A percentile compares a stretch with the other conserved stretches of the same genome.
Conservation (phyloP, 2,888 invertebrate species). For the Allophyes oxyacanthae region DNA sequence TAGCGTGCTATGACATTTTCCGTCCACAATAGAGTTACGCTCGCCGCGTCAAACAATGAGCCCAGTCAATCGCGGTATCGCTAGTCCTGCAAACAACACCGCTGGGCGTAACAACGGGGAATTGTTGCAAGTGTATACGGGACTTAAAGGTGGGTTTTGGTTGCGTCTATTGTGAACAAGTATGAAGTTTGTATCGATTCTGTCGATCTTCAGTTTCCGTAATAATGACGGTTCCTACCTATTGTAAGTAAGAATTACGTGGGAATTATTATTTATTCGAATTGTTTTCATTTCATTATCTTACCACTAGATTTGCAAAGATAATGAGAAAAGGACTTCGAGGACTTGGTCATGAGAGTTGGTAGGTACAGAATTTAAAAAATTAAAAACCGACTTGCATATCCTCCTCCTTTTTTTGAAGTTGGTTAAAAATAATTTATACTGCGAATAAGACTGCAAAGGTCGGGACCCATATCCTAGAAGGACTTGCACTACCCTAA, state of each 20-base stretch:
- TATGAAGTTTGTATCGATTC: constrained; percentile 62
- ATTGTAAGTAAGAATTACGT: background rate
- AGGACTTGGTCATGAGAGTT: too few species aligned
- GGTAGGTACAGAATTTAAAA: too few species aligned
- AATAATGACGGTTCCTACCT: constrained; percentile 35
- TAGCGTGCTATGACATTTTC: constrained; percentile 65
- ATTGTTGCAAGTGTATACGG: constrained; percentile 64
- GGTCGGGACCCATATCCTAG: too few species aligned
- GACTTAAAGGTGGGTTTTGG: constrained; percentile 62
- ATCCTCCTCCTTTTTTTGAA: too few species aligned
- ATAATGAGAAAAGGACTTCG: too few species aligned
- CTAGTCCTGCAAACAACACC: constrained; percentile 68
- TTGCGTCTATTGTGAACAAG: constrained; percentile 56
- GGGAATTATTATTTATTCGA: background rate
- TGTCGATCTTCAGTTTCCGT: constrained; percentile 60
- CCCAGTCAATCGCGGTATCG: constrained; percentile 77
- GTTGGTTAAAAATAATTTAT: too few species aligned
- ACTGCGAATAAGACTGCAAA: too few species aligned
- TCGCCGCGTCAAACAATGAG: constrained; percentile 70
- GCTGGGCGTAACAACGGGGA: constrained; percentile 54
- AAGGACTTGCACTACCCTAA: too few species aligned
- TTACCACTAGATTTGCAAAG: background rate
- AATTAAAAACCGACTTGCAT: too few species aligned
- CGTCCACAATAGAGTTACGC: constrained; percentile 68
- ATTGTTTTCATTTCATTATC: background rate